Evolutionary conservation across 2,113 vertebrate genomes (phyloP).

Genomic region (Anguilla rostrata): DNA sequence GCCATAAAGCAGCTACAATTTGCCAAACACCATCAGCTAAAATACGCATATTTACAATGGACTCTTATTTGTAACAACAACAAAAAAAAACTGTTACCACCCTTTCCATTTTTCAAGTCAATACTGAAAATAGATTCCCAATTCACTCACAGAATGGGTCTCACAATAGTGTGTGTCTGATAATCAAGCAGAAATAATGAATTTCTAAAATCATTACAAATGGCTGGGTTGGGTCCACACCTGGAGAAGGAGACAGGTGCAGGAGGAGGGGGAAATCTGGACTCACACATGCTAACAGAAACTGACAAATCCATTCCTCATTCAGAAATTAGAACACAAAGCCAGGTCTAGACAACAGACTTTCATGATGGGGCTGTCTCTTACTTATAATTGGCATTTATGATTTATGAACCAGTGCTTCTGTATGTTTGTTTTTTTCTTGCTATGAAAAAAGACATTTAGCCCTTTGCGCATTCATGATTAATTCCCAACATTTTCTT

Average conservation of each 20-base stretch:
- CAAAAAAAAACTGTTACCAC: too few relatives aligned
- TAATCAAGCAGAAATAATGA: slow-evolving; percentile 2
- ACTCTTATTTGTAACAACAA: background rate
- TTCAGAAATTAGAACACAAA: background rate
- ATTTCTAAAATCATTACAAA: background rate
- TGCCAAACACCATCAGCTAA: background rate
- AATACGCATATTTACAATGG: background rate
- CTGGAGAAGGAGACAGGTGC: background rate
- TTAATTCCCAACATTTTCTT: background rate
- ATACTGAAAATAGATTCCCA: background rate
- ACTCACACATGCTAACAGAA: background rate
- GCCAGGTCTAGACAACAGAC: slow-evolving; percentile 7
- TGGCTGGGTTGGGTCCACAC: background rate
- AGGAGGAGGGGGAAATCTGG: background rate
- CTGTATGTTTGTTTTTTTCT: background rate
- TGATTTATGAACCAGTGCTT: background rate
- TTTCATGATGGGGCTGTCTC: background rate
- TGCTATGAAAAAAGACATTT: background rate
- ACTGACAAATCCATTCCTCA: background rate
- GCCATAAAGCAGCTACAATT: background rate
- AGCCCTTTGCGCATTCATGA: background rate
- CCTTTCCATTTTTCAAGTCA: too few relatives aligned
- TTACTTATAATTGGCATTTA: slow-evolving; percentile 5
- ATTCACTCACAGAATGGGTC: background rate
- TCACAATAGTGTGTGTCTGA: background rate